phyloP scores from a whole-genome alignment of 2,888 invertebrate genomes.

The Rhagium mordax region DNA sequence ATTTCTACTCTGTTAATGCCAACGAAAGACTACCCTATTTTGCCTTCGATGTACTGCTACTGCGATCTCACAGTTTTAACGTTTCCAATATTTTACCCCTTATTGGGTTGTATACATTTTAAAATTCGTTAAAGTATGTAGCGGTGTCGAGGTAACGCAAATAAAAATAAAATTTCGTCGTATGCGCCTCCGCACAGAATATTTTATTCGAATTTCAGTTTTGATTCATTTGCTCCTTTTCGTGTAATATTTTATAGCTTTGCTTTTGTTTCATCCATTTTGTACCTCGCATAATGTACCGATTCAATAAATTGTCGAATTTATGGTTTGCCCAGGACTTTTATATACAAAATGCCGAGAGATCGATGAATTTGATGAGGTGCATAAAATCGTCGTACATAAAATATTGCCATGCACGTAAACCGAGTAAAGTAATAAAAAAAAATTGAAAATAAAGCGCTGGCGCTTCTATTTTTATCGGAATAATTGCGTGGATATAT shows the following conservation, averaged over 20 bases:
- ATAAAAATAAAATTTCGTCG: background rate
- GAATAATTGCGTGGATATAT: background rate
- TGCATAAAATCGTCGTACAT: conserved; percentile 5
- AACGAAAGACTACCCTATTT: too few relatives aligned
- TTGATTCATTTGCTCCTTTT: conserved; percentile 20
- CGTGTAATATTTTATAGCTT: conserved; percentile 34
- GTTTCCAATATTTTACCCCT: too few relatives aligned
- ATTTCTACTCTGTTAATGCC: too few relatives aligned
- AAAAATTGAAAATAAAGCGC: background rate
- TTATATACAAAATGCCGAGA: conserved; percentile 14
- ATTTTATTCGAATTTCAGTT: conserved; percentile 40
- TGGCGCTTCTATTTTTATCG: background rate
- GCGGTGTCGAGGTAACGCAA: background rate
- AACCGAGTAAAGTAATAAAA: background rate
- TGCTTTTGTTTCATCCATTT: conserved; percentile 38
- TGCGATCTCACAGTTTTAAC: too few relatives aligned
- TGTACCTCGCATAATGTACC: conserved; percentile 40
- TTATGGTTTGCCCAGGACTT: conserved; percentile 35
- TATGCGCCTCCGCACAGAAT: background rate
- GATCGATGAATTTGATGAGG: conserved; percentile 17
- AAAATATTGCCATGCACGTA: background rate
- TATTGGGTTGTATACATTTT: background rate
- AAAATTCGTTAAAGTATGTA: background rate
- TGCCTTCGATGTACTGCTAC: too few relatives aligned
- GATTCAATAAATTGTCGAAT: conserved; percentile 45